Base-by-base conservation (phyloP, 2,888 invertebrate species). In the Lomographa bimaculata region DNA sequence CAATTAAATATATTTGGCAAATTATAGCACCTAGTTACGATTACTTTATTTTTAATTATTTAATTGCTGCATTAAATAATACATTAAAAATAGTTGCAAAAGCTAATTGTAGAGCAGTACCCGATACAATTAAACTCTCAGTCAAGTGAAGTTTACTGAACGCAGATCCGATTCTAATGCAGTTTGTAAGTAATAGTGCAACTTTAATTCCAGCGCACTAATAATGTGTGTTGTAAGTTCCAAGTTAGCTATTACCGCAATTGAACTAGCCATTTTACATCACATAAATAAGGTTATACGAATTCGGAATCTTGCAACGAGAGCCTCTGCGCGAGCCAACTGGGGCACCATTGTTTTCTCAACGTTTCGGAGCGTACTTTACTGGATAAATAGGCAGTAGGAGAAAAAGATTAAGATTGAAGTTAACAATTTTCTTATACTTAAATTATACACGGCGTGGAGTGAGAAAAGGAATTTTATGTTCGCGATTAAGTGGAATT, bases 401-500 rank as follows among this genome's bases (percentile, higher is more conserved):
- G 30, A 57, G 54, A 34, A 30, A 50, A 49, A 36, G 36, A 58
- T 62, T 63, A 54, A 59, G 60, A 62, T 51, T 43, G 45, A 62
- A 69, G 55, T 63, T 67, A 64, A 64, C 61, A 50, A 64, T 61
- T 66, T 64, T 51, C 40, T 56, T 48, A 52, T 62, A 67, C 72
- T 65, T 58, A 61, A 68, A 74, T 71, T 65, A 64, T 65, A 60
- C 54, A 66, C 54, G 57, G 18, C 53, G 44, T 30, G 61, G 51
- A 64, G 64, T 54, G 56, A 58, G 57, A 51, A 68, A 68, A 54
- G 57, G 60, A 76, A 71, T 71, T 71, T 76, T 73, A 72, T 71
- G 68, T 70, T 67, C 71, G 42, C 68, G 64, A 77, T 77, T 74
- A 77, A 77, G 72, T 67, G 58, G 55, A 74, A 70, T 71, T 76